phyloP scores from a whole-genome alignment of 2,888 invertebrate genomes.

The Reticulitermes lucifugus region DNA sequence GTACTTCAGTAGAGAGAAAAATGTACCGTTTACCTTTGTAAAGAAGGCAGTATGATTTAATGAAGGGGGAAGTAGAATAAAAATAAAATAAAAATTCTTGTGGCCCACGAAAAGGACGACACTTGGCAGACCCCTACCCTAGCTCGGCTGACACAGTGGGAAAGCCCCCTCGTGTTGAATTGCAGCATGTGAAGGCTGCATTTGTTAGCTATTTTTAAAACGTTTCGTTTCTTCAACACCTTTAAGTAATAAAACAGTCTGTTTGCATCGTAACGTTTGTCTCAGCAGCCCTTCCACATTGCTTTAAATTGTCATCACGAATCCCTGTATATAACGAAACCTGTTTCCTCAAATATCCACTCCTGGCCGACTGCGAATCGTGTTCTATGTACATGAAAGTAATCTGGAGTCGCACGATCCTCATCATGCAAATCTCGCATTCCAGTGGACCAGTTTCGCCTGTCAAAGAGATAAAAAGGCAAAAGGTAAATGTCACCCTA shows the following conservation, averaged over 20 bases:
- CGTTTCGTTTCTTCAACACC: slow-evolving; percentile 11
- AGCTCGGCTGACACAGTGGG: slow-evolving; percentile 6
- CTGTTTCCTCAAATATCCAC: neutral
- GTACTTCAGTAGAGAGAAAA: no score
- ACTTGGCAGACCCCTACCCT: neutral
- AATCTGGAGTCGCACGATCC: neutral
- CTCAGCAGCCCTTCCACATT: neutral
- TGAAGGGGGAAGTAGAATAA: no score
- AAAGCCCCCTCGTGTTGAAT: slow-evolving; percentile 4
- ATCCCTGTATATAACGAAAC: slow-evolving; percentile 12
- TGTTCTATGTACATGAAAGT: no score
- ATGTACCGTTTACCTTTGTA: no score
- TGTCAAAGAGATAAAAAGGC: no score
- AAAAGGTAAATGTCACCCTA: no score
- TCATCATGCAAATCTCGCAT: neutral
- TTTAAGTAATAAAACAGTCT: slow-evolving; percentile 35
- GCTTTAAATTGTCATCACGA: neutral
- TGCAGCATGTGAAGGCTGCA: neutral
- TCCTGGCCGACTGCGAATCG: neutral
- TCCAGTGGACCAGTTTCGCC: no score
- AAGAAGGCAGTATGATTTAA: no score
- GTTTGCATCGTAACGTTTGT: neutral
- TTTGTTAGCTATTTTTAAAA: slow-evolving; percentile 36
- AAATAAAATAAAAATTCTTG: no score
- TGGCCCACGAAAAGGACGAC: no score